Base-by-base conservation (phyloP, 2,888 invertebrate species). In the Cerastoderma edule region DNA sequence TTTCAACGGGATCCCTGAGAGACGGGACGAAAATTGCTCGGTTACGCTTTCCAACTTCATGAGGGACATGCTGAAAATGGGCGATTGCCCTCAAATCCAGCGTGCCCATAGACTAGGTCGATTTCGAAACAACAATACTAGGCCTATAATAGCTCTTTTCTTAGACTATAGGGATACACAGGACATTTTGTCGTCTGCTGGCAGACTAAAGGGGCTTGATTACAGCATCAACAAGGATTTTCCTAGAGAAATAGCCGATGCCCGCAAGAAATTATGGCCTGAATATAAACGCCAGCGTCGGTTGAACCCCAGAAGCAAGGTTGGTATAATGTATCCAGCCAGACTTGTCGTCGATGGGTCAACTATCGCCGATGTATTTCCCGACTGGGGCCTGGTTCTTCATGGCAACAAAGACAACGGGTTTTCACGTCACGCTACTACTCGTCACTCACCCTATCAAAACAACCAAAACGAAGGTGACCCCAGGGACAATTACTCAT, bases 291-390 rank as follows among this genome's bases (percentile, higher is more conserved):
- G 6, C 4, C 28, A 24, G 16, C 39, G 32, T 16, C 19, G 10
- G 4, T 27, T 24, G 28, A n/a, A 24, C 27, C 32, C 30, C 16
- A 44, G 27, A 46, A 24, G 22, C 13, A 65, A 24, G 19, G 46
- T 65, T n/a, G 8, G 24, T 28, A 65, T 65, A 16, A 46, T 24
- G 32, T 65, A 39, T 46, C 65, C 65, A 10, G 65, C 46, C 6
- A 65, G 46, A 30, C 22, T 65, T 3, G 30, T 65, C 16, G 46
- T 44, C 16, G n/a, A 65, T 46, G 65, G 65, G 24, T 27, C 13
- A 44, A 22, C 46, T 46, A 13, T 24, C 13, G 8, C 22, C 8
- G 65, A 65, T 24, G 28, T 30, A 46, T 65, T 65, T 28, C 46
- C 65, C n/a, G 46, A 65, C 16, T 65, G 65, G 65, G 13, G 27